Evolutionary conservation across 1,140 invertebrate species (phyloP).

Genomic region (Propsilocerus akamusi): DNA sequence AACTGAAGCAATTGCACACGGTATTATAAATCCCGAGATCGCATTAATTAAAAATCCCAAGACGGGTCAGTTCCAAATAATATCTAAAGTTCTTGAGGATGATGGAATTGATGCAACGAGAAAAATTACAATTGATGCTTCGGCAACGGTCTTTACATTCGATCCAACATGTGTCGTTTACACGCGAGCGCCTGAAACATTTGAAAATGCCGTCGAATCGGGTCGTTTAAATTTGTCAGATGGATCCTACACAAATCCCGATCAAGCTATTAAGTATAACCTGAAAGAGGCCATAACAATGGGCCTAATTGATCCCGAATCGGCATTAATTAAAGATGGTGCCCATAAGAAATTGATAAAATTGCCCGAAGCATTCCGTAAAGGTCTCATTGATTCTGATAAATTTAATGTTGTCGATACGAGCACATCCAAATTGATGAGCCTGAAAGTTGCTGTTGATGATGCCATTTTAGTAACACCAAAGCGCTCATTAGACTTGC

Average conservation of each 20-base stretch:
- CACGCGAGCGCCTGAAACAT: slow-evolving; percentile 46
- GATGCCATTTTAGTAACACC: slow-evolving; percentile 55
- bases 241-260: slow-evolving; percentile 23
- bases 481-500: slow-evolving; percentile 52
- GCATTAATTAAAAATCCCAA: slow-evolving; percentile 60
- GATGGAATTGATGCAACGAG: slow-evolving; percentile 47
- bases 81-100: slow-evolving; percentile 49
- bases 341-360: slow-evolving; percentile 63
- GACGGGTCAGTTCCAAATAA: slow-evolving; percentile 48
- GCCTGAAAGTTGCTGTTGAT: slow-evolving; percentile 53
- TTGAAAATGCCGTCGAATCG: slow-evolving; percentile 56
- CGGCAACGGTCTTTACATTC: slow-evolving; percentile 49
- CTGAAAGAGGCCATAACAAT: slow-evolving; percentile 67
- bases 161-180: slow-evolving; percentile 53
- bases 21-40: slow-evolving; percentile 54
- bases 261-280: slow-evolving; percentile 36
- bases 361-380: slow-evolving; percentile 66
- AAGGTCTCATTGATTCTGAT: slow-evolving; percentile 71
- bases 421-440: slow-evolving; percentile 57
- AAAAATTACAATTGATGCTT: slow-evolving; percentile 33
- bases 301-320: slow-evolving; percentile 72
- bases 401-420: slow-evolving; percentile 70
- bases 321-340: slow-evolving; percentile 72
- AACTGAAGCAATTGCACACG: slow-evolving; percentile 56
- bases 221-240: slow-evolving; percentile 47